Percentiles rank a stretch among this genome's conserved stretches.
These are phyloP conservation scores for Epizoanthus ramosus DNA, from an alignment of 92 coral and sea anemone genomes.

Conservation along the genomic window DNA sequence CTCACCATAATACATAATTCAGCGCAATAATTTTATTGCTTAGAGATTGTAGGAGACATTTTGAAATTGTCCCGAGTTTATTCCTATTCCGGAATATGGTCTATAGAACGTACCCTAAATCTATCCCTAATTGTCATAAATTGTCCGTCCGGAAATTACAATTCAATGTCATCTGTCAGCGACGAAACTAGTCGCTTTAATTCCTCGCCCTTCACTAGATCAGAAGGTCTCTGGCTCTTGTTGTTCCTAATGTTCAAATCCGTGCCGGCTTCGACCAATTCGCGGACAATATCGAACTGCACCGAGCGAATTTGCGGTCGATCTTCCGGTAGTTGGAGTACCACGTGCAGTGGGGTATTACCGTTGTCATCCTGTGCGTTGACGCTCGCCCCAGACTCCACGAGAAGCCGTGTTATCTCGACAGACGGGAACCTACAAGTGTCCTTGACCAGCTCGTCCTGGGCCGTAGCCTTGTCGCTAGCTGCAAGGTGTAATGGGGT, in stretches of 20 bases:
- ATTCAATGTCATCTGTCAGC: conserved; percentile 39
- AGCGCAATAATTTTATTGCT: no score
- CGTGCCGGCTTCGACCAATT: conserved; percentile 63
- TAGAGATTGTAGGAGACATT: no score
- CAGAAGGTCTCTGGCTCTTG: conserved; percentile 29
- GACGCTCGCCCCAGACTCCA: conserved; percentile 66
- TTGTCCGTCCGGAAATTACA: not conserved
- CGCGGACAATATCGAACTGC: conserved; percentile 62
- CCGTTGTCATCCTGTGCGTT: conserved; percentile 55
- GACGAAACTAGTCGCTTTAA: conserved; percentile 24
- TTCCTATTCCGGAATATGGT: no score
- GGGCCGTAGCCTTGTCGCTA: conserved; percentile 45
- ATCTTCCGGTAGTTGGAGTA: conserved; percentile 40
- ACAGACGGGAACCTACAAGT: conserved; percentile 54
- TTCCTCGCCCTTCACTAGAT: conserved; percentile 24
- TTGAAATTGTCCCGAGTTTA: no score
- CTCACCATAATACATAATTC: no score
- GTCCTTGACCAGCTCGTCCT: conserved; percentile 44
- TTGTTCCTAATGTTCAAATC: conserved; percentile 47
- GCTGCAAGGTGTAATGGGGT: conserved; percentile 60
- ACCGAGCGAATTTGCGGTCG: conserved; percentile 48
- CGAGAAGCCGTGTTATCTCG: conserved; percentile 55
- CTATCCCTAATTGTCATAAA: no score
- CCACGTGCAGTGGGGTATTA: conserved; percentile 60
- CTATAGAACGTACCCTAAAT: no score